Conservation (phyloP, 2,797 vertebrate species). For the Toxotes lorentzi region DNA sequence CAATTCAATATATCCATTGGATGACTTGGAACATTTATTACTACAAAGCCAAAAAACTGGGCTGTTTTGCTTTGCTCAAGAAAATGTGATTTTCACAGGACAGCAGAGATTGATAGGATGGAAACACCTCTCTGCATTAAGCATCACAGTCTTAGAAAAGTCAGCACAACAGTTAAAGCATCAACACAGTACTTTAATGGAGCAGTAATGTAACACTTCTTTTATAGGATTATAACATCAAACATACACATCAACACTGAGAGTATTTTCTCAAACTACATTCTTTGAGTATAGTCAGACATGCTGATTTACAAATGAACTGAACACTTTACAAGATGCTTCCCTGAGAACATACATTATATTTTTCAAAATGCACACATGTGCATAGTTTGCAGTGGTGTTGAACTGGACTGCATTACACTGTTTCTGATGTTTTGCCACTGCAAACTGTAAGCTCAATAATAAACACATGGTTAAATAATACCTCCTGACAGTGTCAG, state of each 20-base stretch:
- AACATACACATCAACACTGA: background rate
- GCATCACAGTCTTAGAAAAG: background rate
- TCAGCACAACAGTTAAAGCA: background rate
- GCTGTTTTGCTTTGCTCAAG: background rate
- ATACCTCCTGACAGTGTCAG: background rate
- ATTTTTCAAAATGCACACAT: background rate
- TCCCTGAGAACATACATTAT: conserved; percentile 23
- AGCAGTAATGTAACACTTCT: background rate
- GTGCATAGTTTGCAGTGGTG: background rate
- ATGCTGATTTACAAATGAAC: background rate
- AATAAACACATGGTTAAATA: background rate
- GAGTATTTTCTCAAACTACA: background rate
- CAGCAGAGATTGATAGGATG: background rate
- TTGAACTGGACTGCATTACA: background rate
- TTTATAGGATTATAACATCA: background rate
- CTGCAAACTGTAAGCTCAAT: background rate
- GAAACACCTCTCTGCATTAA: background rate
- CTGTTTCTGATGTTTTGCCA: background rate
- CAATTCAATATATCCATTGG: too few species aligned
- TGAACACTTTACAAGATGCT: background rate
- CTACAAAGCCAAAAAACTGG: background rate
- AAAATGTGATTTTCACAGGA: background rate
- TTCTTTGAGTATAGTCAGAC: background rate
- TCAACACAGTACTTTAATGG: background rate
- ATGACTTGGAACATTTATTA: background rate